Evolutionary conservation across 2,888 invertebrate species (phyloP), one percentile per base, ranked within the genome.

Genomic region (Cheilosia urbana): DNA sequence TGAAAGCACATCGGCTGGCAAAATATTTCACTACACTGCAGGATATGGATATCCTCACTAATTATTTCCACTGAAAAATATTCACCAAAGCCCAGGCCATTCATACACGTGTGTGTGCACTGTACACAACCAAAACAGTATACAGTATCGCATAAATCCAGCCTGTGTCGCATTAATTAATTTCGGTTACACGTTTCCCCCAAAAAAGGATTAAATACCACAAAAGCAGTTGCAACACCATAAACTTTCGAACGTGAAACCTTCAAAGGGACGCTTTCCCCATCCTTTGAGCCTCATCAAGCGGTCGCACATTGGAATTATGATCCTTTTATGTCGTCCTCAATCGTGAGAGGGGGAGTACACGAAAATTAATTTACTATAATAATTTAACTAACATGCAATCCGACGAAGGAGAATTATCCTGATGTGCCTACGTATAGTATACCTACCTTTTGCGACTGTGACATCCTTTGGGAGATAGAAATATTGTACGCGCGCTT

Each of bases 151-250:
- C 91, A 91, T 91, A 90, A 91, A 90, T 91, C 89, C 89, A 88
- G 90, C 88, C 90, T 90, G 91, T 90, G 90, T 89, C 90, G 90
- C 90, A 90, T 91, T 91, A 90, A 90, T 90, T 90, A 90, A 90
- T 90, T 90, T 91, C 88, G 88, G 88, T 89, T 90, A 88, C 89
- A 88, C 89, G 90, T 90, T 90, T 89, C 13, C 88, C 88, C 71
- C 69, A 68, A 85, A 89, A 89, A 91, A 90, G 91, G 90, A 90
- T 90, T 90, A 90, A 89, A 89, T 90, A 88, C 88, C 89, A 88
- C 89, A 90, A 88, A 89, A 88, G 88, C 88, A 85, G 66, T 85
- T 85, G 85, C 81, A 81, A 76, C 85, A 85, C 85, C 85, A 62
- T 65, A 77, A 84, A 85, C 81, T 85, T 85, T 80, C 62, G 71